phyloP scores from a whole-genome alignment of 2,888 invertebrate genomes.

The Sesia bembeciformis region DNA sequence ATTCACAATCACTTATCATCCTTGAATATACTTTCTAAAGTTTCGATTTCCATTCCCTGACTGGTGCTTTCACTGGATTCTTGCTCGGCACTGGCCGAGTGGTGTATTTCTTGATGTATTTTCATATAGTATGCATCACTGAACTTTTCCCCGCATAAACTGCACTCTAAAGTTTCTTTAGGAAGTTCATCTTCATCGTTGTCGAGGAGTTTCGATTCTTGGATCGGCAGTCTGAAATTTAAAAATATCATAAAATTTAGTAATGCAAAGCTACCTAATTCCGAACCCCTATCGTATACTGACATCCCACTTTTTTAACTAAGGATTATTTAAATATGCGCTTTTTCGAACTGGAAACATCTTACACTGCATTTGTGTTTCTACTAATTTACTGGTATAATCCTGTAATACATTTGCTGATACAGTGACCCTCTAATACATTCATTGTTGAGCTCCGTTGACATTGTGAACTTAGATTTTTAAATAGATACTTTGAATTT shows the following conservation, averaged over 20 bases:
- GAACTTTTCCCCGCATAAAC: constrained; percentile 23
- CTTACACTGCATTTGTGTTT: too few species aligned
- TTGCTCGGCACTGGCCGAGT: constrained; percentile 5
- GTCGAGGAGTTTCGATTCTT: background rate
- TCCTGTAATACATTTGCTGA: too few species aligned
- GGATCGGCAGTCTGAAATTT: constrained; percentile 16
- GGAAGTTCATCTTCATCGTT: constrained; percentile 5
- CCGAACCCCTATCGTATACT: too few species aligned
- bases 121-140: constrained; percentile 31
- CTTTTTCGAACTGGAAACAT: too few species aligned
- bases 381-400: too few species aligned
- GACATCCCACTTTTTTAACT: too few species aligned
- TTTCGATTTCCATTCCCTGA: constrained; percentile 3
- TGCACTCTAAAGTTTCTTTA: constrained; percentile 15
- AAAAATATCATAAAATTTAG: too few species aligned
- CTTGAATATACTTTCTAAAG: constrained; percentile 6
- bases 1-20: constrained; percentile 5
- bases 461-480: too few species aligned
- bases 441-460: too few species aligned
- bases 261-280: too few species aligned
- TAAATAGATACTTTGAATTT: too few species aligned
- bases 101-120: constrained; percentile 35
- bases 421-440: too few species aligned
- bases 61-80: background rate
- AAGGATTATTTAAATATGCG: background rate